phyloP scores from a whole-genome alignment of 2,113 vertebrate species.

The Erythrolamprus reginae region DNA sequence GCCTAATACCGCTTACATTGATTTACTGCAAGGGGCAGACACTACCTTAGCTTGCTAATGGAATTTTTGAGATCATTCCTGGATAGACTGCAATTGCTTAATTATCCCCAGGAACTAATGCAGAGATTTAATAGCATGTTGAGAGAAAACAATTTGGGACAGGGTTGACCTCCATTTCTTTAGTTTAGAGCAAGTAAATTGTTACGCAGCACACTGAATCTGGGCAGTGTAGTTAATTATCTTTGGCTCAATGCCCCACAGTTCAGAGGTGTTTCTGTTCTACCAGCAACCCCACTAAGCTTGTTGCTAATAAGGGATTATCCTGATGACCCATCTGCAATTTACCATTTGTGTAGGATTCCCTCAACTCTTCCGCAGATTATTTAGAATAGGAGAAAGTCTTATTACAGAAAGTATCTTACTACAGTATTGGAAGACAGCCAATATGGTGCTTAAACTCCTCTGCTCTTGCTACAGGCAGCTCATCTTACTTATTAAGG shows the following conservation, averaged over 20 bases:
- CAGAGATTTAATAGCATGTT: conserved; percentile 50
- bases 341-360: neutral
- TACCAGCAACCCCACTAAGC: conserved; percentile 34
- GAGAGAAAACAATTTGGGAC: conserved; percentile 29
- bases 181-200: conserved; percentile 28
- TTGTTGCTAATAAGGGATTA: conserved; percentile 55
- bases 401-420: neutral
- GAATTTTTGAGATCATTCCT: conserved; percentile 40
- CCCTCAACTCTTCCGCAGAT: conserved; percentile 7
- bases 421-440: neutral
- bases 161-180: conserved; percentile 41
- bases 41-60: conserved; percentile 52
- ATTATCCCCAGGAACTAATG: conserved; percentile 56
- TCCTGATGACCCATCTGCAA: neutral
- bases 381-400: neutral
- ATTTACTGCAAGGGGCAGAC: conserved; percentile 55
- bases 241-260: conserved; percentile 39
- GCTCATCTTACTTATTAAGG: neutral
- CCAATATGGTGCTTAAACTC: neutral
- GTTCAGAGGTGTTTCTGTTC: conserved; percentile 51
- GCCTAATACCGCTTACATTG: conserved; percentile 52
- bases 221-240: conserved; percentile 53
- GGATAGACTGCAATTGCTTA: conserved; percentile 57
- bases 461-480: neutral
- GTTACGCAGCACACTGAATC: conserved; percentile 35